Evolutionary conservation across 2,888 invertebrate species (phyloP), one percentile per base, ranked within the genome.

Genomic region (Teinopalpus imperialis): DNA sequence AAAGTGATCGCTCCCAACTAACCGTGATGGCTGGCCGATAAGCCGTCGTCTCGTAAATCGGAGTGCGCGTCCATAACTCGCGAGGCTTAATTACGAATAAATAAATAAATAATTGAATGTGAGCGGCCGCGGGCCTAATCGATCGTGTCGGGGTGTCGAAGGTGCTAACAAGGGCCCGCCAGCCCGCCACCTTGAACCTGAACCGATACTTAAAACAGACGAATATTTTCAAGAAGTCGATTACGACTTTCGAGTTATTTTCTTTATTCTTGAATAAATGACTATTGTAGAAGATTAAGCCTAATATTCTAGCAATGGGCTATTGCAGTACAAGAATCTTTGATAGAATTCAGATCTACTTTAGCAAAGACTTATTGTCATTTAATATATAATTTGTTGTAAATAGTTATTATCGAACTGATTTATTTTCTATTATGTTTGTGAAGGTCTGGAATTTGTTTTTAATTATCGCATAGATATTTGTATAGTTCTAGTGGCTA

Each of bases 21-120:
- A 16, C 2, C 14, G 13, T 14, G 13, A 30, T 14, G 12, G 21
- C 10, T 30, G 21, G 3, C 14, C 31, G 44, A 44, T 44, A 44
- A 26, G 34, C 26, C 13, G 12, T 27, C 16, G 20, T 32, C 61
- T 78, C 82, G 75, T 86, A 85, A 87, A 85, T 86, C 78, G 75
- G 61, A 51, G 52, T 52, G 44, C 63, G 69, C 57, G 39, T 30
- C 74, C 81, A 83, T 89, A 89, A 89, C 87, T 89, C 78, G 76
- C 65, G 69, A 69, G 60, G 72, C 74, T 88, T 89, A 89, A 89
- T 89, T 89, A 89, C 88, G 88, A 88, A 89, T 89, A 89, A 89
- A 89, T 88, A 88, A 88, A 88, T 87, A 88, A 87, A 87, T 89
- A 89, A 89, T 89, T 89, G 89, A 89, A 89, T 83, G 85, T 82